Base-by-base conservation (phyloP, 2,797 vertebrate species). In the Thunnus albacares region DNA sequence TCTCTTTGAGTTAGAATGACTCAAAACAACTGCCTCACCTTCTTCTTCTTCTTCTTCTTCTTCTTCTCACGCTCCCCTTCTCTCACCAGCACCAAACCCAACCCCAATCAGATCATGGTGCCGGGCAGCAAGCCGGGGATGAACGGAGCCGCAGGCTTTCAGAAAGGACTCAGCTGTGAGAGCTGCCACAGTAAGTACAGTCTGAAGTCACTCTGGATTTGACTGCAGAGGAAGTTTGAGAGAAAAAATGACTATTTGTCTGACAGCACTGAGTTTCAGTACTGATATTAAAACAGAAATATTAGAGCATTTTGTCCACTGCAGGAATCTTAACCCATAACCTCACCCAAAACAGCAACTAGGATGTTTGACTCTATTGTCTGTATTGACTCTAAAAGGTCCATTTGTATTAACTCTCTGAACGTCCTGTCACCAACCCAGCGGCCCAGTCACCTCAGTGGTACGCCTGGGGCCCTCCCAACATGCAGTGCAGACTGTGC, bases 401-500 rank as follows among this genome's bases (percentile, higher is more conserved):
- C 24, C 24, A 24, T 24, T 24, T 24, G 24, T 24, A 24, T 24
- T 24, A 24, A 84, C 41, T 2, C 2, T 47, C 5, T 38, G 17
- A 28, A 2, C 41, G 1, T 55, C 17, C 20, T 66, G 13, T 51
- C 52, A 2, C 49, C 43, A 10, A n/a, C 10, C 0, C 88, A 98
- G 98, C 97, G 84, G 96, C 97, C 24, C 97, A 98, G 91, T 98
- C 97, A 20, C 96, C 96, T 18, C 98, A 98, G 93, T 99, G 97
- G 98, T 99, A 99, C 2, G 97, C 98, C 68, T 99, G 98, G 98
- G 98, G 98, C 0, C 98, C 98, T 35, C 97, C 98, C 68, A 98
- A 98, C 93, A 98, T 99, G 98, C 98, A 99, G 81, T 99, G 98
- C 89, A 94, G 97, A 64, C 96, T 99, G 2, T 99, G 97, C 15